These are phyloP conservation scores for Aurelia aurita DNA, from an alignment of 30 jellyfish, hydroid and myxozoan genomes.

Conservation along the genomic window DNA sequence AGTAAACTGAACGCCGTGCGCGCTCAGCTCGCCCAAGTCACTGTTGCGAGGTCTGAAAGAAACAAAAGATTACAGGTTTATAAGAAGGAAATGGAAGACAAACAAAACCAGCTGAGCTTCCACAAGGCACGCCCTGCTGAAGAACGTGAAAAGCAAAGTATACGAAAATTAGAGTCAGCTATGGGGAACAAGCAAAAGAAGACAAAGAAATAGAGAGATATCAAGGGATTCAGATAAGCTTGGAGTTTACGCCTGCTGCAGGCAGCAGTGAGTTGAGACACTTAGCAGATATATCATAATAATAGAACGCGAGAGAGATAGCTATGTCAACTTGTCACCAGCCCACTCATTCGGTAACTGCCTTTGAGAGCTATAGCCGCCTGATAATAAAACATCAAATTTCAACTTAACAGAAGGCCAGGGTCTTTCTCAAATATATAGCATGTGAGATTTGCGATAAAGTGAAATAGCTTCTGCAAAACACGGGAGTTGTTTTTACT, in stretches of 20 bases:
- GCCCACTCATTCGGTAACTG: no score
- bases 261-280: constrained; percentile 5
- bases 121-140: constrained; percentile 80
- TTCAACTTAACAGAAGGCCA: no score
- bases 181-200: constrained; percentile 64
- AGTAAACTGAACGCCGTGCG: constrained; percentile 83
- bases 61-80: constrained; percentile 65
- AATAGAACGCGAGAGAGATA: no score
- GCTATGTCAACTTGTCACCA: no score
- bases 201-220: constrained; percentile 23
- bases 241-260: neutral
- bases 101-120: constrained; percentile 60
- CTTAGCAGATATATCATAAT: no score
- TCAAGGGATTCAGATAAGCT: no score
- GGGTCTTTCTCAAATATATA: no score
- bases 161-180: constrained; percentile 74
- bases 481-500: no score
- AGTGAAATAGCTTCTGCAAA: no score
- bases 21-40: constrained; percentile 84
- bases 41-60: constrained; percentile 84
- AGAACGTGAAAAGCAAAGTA: constrained; percentile 65
- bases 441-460: no score
- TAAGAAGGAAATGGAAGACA: constrained; percentile 75
- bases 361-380: no score
- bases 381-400: no score